Evolutionary conservation across 37 sponge, comb jelly and placozoan genomes (phyloP), one percentile per base, ranked within the genome.

Genomic region (Crambe crambe): DNA sequence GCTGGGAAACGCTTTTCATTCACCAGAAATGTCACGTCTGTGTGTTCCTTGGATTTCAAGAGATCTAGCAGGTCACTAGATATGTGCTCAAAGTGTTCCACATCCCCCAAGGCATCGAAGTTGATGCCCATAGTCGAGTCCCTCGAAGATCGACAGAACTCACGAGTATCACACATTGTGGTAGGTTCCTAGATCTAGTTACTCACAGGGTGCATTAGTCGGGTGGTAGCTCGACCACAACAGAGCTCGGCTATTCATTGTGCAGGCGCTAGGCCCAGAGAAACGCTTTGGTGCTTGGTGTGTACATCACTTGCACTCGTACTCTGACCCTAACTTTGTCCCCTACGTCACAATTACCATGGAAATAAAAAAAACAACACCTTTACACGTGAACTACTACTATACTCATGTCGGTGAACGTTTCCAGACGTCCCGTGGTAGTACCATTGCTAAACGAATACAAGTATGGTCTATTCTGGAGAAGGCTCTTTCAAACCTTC

Each of bases 21-120:
- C n/a, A 97, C 90, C 15, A 89, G 44, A 68, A 97, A 89, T 0
- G 82, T 86, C 18, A 95, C 95, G 56, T 97, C 97, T 0, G 88
- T 43, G 51, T 87, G 60, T 22, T 87, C 83, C 25, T 75, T 74
- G 25, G 85, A 84, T 56, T 90, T 90, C 54, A 78, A 76, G 47
- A 90, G 81, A 73, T 82, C 89, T 18, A 86, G 76, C 39, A 95
- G 58, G 59, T 95, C 92, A 22, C 92, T 88, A 30, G 89, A 84
- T 5, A 87, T 36, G 63, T 92, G 89, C 23, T 92, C 92, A 70
- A 81, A 92, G 70, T 92, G 92, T 72, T 92, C 92, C 72, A 92
- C 92, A 38, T 92, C 92, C 2, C 92, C 92, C 31, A 92, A 67
- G 27, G 92, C 92, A 66, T 92, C 92, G 18, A 92, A 87, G 82